Conservation (phyloP, 2,888 invertebrate species). For the Mallateleia sp. region DNA sequence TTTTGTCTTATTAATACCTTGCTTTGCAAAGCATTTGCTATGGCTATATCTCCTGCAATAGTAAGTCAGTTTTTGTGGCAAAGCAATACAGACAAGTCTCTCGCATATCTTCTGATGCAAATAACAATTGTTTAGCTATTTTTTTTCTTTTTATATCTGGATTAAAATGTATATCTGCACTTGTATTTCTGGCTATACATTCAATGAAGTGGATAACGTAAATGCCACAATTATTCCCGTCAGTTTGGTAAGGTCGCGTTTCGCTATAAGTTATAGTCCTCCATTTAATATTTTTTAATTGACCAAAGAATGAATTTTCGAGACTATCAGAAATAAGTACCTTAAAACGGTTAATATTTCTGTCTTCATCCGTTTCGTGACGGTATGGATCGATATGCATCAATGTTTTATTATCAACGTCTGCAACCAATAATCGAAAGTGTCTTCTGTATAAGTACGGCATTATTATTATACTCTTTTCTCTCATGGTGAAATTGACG, state of each 20-base stretch:
- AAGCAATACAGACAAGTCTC: conserved; percentile 16
- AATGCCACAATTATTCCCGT: conserved; percentile 9
- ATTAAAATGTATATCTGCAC: background rate
- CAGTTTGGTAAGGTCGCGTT: conserved; percentile 8
- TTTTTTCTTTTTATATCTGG: conserved; percentile 1
- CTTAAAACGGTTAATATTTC: background rate
- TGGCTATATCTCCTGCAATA: conserved; percentile 10
- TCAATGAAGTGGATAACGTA: conserved; percentile 18
- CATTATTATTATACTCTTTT: conserved; percentile 5
- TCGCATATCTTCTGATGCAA: conserved; percentile 9
- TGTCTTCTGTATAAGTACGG: conserved; percentile 3
- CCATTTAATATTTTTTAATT: conserved; percentile 1
- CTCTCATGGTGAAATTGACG: background rate
- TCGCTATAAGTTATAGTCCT: background rate
- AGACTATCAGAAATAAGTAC: background rate
- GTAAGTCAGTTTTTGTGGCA: background rate
- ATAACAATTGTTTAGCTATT: background rate
- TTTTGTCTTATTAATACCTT: background rate
- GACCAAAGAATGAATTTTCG: background rate
- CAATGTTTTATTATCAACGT: conserved; percentile 10
- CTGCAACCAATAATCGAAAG: background rate
- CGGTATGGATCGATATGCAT: conserved; percentile 1
- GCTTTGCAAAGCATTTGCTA: conserved; percentile 1
- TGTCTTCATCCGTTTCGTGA: background rate
- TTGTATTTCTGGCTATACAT: conserved; percentile 3